Conservation (phyloP, 2,888 invertebrate species). For the Mesorhabditis spiculigera region DNA sequence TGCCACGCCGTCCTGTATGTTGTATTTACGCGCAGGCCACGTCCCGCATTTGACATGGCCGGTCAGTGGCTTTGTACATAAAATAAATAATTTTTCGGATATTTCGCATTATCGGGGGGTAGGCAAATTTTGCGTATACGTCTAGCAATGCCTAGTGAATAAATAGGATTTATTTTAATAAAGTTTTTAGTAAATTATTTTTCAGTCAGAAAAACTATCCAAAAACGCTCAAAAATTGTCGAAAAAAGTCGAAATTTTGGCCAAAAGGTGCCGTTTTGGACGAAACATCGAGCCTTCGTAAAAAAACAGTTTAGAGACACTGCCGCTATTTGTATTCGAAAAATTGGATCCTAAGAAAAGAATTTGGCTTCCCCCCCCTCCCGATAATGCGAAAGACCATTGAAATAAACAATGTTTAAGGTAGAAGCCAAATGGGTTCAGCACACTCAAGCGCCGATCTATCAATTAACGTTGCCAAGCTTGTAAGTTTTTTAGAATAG, state of each 20-base stretch:
- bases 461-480: conserved; percentile 40
- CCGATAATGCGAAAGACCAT: no score
- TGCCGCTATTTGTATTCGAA: no score
- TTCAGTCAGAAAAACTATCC: no score
- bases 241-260: no score
- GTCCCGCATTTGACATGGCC: conserved; percentile 54
- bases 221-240: no score
- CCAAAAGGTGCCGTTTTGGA: no score
- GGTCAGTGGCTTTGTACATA: conserved; percentile 16
- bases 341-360: no score
- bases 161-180: no score
- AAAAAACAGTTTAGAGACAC: no score
- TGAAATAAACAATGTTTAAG: not conserved
- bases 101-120: not conserved
- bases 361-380: no score
- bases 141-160: not conserved
- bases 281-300: no score
- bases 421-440: conserved; percentile 26
- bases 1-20: conserved; percentile 43
- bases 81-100: not conserved
- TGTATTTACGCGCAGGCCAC: conserved; percentile 50
- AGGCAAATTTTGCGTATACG: not conserved
- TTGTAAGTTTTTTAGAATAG: conserved; percentile 20
- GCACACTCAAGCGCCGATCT: conserved; percentile 38
- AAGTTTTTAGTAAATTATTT: no score